A percentile compares a stretch with the other conserved stretches of the same genome.
These are phyloP conservation scores for Loripinus fragilis DNA, from an alignment of 2,888 invertebrate species.

Conservation along the genomic window DNA sequence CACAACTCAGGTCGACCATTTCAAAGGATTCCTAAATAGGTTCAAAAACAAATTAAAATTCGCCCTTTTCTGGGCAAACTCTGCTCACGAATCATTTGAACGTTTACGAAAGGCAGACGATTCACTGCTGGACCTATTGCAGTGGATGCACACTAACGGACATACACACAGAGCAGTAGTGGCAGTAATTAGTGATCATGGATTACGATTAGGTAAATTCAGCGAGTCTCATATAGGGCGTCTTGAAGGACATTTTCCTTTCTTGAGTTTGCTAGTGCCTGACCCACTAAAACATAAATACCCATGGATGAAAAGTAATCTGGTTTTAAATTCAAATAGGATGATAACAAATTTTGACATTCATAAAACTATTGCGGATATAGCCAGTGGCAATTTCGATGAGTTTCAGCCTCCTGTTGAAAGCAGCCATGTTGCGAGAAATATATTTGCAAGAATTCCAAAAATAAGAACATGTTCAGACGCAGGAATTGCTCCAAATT, in stretches of 20 bases:
- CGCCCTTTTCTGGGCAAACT: conserved; percentile 92
- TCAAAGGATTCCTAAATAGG: conserved; percentile 88
- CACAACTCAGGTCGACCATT: too few relatives aligned
- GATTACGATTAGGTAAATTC: conserved; percentile 80
- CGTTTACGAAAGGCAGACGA: conserved; percentile 90
- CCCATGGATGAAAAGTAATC: conserved; percentile 87
- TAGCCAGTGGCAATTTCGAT: too few relatives aligned
- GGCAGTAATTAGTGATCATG: conserved; percentile 91
- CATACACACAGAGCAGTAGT: conserved; percentile 71
- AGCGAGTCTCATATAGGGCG: conserved; percentile 88
- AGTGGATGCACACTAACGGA: conserved; percentile 80
- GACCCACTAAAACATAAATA: conserved; percentile 88
- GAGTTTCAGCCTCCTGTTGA: background rate
- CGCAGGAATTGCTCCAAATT: too few relatives aligned
- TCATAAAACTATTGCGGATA: too few relatives aligned
- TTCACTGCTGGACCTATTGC: conserved; percentile 86
- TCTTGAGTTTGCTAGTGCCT: conserved; percentile 90
- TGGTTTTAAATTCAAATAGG: conserved; percentile 87
- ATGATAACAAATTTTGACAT: too few relatives aligned
- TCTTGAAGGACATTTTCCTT: too few relatives aligned
- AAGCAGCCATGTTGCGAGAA: too few relatives aligned
- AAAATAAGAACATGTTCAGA: conserved; percentile 89
- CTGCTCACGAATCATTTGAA: conserved; percentile 93
- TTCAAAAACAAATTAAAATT: conserved; percentile 88
- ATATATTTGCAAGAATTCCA: too few relatives aligned